These are phyloP conservation scores for Tinamus guttatus DNA, from an alignment of 2,113 vertebrate genomes.

Conservation along the genomic window DNA sequence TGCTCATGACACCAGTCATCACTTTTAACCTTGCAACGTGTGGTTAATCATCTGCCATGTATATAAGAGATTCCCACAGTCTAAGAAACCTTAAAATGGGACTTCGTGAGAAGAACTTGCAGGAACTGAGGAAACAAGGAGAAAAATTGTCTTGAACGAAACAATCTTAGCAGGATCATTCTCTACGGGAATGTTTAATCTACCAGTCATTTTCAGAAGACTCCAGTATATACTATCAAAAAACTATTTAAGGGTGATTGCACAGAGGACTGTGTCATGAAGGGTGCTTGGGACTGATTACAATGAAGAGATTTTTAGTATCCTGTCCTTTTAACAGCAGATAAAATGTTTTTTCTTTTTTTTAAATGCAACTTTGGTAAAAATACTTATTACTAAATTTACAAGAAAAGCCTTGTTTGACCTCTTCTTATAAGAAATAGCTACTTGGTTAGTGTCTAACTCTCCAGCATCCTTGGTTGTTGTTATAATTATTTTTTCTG, in stretches of 20 bases:
- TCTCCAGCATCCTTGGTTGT: background rate
- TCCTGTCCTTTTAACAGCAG: background rate
- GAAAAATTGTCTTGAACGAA: background rate
- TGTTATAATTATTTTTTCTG: background rate
- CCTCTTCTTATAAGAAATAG: background rate
- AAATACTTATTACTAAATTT: background rate
- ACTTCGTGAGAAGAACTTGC: background rate
- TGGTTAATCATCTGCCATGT: background rate
- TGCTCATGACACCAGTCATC: rapidly evolving
- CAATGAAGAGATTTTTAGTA: background rate
- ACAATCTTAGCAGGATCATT: background rate
- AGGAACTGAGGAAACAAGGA: background rate
- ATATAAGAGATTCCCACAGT: background rate
- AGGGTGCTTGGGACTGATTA: background rate
- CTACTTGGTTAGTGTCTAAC: background rate
- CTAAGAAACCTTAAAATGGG: background rate
- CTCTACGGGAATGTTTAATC: background rate
- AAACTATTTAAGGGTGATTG: background rate
- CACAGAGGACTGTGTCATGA: background rate
- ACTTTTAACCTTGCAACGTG: background rate
- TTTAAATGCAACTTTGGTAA: background rate
- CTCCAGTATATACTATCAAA: background rate
- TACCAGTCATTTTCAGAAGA: background rate
- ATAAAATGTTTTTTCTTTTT: background rate
- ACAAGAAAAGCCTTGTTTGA: background rate